These are phyloP conservation scores for Arizona elegans DNA, from an alignment of 2,113 vertebrate species.

Conservation along the genomic window DNA sequence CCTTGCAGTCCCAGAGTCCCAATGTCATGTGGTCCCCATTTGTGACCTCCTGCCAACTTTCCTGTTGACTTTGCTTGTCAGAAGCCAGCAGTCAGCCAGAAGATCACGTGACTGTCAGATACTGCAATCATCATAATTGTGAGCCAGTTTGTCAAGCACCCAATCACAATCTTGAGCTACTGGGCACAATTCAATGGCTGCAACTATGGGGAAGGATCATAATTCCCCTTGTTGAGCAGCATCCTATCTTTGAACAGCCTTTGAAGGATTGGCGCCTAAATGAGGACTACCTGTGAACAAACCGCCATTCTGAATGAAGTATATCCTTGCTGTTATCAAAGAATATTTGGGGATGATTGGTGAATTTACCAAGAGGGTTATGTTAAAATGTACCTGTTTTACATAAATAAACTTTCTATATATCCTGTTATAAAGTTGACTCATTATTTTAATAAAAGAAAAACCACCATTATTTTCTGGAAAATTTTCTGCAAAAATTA, in stretches of 20 bases:
- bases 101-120: not conserved
- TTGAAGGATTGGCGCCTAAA: not conserved
- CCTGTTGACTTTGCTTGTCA: not conserved
- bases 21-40: not conserved
- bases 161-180: not conserved
- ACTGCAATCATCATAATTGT: not conserved
- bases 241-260: too few relatives aligned
- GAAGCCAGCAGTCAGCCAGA: not conserved
- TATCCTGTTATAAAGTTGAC: not conserved
- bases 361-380: not conserved
- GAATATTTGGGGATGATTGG: not conserved
- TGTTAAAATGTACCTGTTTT: not conserved
- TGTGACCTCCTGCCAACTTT: not conserved
- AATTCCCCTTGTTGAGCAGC: not conserved
- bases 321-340: not conserved
- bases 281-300: not conserved
- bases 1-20: not conserved
- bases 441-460: not conserved
- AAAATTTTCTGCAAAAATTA: too few relatives aligned
- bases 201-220: not conserved
- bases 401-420: not conserved
- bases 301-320: not conserved
- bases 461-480: not conserved
- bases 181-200: not conserved
- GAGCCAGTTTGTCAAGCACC: not conserved